Percentiles rank a stretch among this genome's conserved stretches.
These are phyloP conservation scores for Neolamprologus sp. DNA, from an alignment of 2,113 vertebrate genomes.

Conservation along the genomic window DNA sequence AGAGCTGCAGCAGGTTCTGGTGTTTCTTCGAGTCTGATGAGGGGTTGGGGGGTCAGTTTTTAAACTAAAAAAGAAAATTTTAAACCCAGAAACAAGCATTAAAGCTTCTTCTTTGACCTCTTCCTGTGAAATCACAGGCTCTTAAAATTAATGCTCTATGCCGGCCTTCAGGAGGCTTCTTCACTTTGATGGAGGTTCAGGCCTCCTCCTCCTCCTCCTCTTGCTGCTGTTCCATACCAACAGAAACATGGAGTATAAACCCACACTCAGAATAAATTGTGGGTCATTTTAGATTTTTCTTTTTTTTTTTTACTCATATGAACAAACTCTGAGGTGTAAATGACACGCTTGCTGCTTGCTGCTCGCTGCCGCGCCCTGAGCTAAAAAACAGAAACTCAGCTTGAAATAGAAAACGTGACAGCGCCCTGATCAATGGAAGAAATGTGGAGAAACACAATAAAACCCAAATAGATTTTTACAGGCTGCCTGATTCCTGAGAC, in stretches of 20 bases:
- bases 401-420: not conserved
- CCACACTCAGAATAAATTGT: not conserved
- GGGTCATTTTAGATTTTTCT: not conserved
- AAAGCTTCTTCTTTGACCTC: not conserved
- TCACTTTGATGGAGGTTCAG: conserved; percentile 43
- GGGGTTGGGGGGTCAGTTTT: not conserved
- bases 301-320: not conserved
- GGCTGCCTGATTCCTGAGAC: not conserved
- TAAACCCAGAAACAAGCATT: conserved; percentile 32
- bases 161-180: not conserved
- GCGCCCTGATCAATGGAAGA: not conserved
- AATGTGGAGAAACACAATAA: not conserved
- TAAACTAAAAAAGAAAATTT: not conserved
- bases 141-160: conserved; percentile 11
- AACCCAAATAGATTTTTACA: not conserved
- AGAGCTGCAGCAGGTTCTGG: not conserved
- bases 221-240: not conserved
- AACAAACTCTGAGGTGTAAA: not conserved
- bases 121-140: conserved; percentile 43
- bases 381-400: not conserved
- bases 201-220: not conserved
- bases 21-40: not conserved
- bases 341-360: not conserved
- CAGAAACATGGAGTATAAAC: not conserved
- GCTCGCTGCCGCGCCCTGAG: not conserved